Evolutionary conservation across 2,797 vertebrate genomes (phyloP).

Genomic region (Uromys caudimaculatus): DNA sequence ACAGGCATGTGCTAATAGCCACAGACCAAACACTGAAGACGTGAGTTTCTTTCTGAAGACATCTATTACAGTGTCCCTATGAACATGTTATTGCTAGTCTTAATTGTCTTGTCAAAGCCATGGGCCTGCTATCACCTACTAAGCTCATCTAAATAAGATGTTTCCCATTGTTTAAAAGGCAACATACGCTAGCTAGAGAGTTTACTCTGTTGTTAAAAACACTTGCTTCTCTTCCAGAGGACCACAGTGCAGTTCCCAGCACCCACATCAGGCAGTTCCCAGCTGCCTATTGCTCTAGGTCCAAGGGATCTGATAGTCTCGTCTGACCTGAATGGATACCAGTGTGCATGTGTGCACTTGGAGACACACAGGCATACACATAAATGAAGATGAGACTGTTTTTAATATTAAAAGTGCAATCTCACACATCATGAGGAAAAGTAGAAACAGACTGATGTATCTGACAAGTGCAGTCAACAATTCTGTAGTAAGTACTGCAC

Average conservation of each 20-base stretch:
- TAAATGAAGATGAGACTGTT: not conserved
- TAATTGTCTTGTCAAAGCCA: not conserved
- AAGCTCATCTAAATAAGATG: not conserved
- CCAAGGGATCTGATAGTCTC: not conserved
- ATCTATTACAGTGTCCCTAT: not conserved
- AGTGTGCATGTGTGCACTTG: not conserved
- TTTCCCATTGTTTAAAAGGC: conserved; percentile 6
- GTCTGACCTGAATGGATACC: not conserved
- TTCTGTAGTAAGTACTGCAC: not conserved
- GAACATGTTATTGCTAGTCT: not conserved
- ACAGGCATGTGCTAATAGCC: not conserved
- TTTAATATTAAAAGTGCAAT: not conserved
- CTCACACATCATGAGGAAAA: not conserved
- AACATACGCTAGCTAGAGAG: not conserved
- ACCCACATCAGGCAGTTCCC: not conserved
- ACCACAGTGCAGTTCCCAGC: not conserved
- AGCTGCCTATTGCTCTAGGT: not conserved
- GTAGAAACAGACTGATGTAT: not conserved
- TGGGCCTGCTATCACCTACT: not conserved
- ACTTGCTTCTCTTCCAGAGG: not conserved
- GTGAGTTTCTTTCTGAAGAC: not conserved
- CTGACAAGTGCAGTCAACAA: not conserved
- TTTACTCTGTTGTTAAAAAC: not conserved
- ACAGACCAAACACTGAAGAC: not conserved
- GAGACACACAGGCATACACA: not conserved